phyloP scores from a whole-genome alignment of 2,888 invertebrate genomes.

The Nephrocerus scutellatus region DNA sequence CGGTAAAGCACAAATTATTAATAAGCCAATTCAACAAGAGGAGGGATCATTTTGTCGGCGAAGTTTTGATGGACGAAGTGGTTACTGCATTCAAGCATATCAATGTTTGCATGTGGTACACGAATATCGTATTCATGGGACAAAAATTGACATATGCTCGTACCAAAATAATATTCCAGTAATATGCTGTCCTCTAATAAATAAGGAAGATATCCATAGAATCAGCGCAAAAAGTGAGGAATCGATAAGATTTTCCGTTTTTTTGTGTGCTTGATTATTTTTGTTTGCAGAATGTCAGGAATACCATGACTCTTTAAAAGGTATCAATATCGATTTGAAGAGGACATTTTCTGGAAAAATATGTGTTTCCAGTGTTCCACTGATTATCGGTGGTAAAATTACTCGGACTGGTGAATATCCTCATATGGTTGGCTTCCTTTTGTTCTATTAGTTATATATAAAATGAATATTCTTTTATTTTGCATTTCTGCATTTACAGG shows the following conservation, averaged over 20 bases:
- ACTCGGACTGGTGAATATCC: slow-evolving; percentile 52
- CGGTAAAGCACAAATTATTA: not conserved
- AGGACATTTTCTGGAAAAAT: slow-evolving; percentile 34
- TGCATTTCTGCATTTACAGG: slow-evolving; percentile 19
- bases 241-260: not conserved
- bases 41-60: slow-evolving; percentile 43
- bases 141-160: slow-evolving; percentile 36
- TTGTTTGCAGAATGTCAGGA: slow-evolving; percentile 50
- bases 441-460: not conserved
- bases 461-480: slow-evolving; percentile 2
- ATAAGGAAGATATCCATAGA: slow-evolving; percentile 34
- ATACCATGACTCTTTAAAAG: slow-evolving; percentile 44
- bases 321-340: slow-evolving; percentile 26
- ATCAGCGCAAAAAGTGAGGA: slow-evolving; percentile 40
- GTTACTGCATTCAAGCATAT: slow-evolving; percentile 41
- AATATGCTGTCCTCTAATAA: slow-evolving; percentile 41
- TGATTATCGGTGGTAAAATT: slow-evolving; percentile 52
- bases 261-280: not conserved
- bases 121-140: slow-evolving; percentile 38
- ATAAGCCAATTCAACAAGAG: slow-evolving; percentile 9
- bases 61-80: slow-evolving; percentile 40
- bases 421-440: slow-evolving; percentile 49
- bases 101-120: slow-evolving; percentile 41
- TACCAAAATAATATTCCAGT: slow-evolving; percentile 40
- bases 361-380: slow-evolving; percentile 45